Conservation (phyloP, 2,888 invertebrate species). For the Phymatocera aterrima region DNA sequence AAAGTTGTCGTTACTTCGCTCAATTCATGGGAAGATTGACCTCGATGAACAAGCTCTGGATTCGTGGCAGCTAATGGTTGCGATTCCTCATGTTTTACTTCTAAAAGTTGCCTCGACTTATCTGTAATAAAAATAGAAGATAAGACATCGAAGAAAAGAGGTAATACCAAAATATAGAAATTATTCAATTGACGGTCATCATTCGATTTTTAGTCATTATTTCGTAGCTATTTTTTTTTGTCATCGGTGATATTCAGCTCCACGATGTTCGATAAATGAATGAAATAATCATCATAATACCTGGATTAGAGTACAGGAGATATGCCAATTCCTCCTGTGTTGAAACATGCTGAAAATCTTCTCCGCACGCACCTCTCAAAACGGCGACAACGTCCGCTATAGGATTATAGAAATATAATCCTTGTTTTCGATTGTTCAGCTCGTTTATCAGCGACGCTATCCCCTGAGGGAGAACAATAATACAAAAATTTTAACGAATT, state of each 20-base stretch:
- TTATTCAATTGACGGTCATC: too few relatives aligned
- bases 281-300: conserved; percentile 53
- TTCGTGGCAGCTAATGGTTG: conserved; percentile 59
- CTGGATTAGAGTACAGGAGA: conserved; percentile 72
- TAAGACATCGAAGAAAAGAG: not conserved
- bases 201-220: too few relatives aligned
- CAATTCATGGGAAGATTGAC: conserved; percentile 67
- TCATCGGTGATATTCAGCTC: too few relatives aligned
- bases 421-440: conserved; percentile 83
- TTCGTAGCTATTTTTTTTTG: too few relatives aligned
- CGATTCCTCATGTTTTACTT: conserved; percentile 60
- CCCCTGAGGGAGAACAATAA: conserved; percentile 75
- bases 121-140: conserved; percentile 56
- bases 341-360: conserved; percentile 79
- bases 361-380: conserved; percentile 82
- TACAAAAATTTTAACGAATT: too few relatives aligned
- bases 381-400: conserved; percentile 82
- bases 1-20: conserved; percentile 68
- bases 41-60: conserved; percentile 66
- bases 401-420: conserved; percentile 83
- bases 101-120: conserved; percentile 62
- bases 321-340: conserved; percentile 79
- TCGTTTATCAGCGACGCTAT: conserved; percentile 86
- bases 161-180: too few relatives aligned
- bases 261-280: not conserved